A percentile compares a stretch with the other conserved stretches of the same genome.
Evolutionary conservation across 2,113 vertebrate genomes (phyloP).

Genomic region (Climacteris rufus): DNA sequence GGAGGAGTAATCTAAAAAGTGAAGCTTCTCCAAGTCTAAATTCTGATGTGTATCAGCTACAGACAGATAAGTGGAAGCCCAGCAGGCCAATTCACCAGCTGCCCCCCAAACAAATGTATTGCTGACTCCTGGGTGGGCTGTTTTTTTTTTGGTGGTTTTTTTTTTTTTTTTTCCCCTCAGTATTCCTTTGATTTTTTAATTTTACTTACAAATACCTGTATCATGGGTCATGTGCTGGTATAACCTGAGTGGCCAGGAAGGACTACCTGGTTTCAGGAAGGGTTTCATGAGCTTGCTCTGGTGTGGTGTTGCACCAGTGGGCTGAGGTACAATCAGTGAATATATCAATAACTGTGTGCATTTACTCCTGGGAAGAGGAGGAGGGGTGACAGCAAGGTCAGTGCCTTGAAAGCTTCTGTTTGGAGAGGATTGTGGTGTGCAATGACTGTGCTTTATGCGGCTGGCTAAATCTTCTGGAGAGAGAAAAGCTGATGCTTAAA

Average conservation of each 20-base stretch:
- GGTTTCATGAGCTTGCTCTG: background rate
- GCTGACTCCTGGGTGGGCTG: background rate
- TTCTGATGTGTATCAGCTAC: background rate
- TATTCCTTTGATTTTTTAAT: background rate
- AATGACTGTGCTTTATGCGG: background rate
- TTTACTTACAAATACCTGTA: background rate
- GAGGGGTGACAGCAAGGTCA: background rate
- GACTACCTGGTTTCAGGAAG: background rate
- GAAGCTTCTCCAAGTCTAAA: background rate
- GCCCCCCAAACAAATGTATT: background rate
- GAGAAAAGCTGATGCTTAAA: background rate
- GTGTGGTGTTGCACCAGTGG: background rate
- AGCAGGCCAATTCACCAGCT: background rate
- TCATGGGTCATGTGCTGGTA: accelerated
- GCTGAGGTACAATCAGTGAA: background rate
- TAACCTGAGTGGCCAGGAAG: background rate
- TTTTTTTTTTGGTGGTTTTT: background rate
- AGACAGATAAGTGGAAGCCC: background rate
- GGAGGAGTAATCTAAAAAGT: background rate
- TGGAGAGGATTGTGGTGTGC: background rate
- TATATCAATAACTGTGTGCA: background rate
- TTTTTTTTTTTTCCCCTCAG: background rate
- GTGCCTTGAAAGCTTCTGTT: background rate
- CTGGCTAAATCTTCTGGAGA: background rate
- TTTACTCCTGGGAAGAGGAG: background rate